Percentiles rank a stretch among this genome's conserved stretches.
These are phyloP conservation scores for Drosophila monieri DNA, from an alignment of 2,888 invertebrate species.

Conservation along the genomic window DNA sequence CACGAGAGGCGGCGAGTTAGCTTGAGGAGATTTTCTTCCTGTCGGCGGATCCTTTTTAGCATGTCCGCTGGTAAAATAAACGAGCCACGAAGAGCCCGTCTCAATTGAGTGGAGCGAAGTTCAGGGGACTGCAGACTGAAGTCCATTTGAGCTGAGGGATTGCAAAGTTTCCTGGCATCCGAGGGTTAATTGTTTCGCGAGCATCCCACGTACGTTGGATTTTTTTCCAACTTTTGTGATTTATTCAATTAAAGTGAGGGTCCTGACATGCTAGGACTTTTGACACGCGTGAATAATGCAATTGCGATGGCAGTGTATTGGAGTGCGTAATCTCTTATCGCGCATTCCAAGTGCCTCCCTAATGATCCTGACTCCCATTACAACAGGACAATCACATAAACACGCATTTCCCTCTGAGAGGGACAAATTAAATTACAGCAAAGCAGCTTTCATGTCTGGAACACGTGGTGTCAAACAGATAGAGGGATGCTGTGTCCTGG, in stretches of 20 bases:
- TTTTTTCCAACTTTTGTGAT: slow-evolving; percentile 43
- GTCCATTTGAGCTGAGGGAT: slow-evolving; percentile 38
- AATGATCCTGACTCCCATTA: slow-evolving; percentile 8
- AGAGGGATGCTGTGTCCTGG: slow-evolving; percentile 16
- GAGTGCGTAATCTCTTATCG: slow-evolving; percentile 36
- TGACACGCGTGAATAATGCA: slow-evolving; percentile 54
- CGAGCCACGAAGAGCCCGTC: slow-evolving; percentile 42
- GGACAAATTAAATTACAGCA: slow-evolving; percentile 73
- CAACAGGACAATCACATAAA: slow-evolving; percentile 65
- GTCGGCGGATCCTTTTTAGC: slow-evolving; percentile 57
- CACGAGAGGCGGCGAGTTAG: slow-evolving; percentile 24
- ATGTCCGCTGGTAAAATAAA: slow-evolving; percentile 58
- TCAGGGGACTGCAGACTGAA: slow-evolving; percentile 30
- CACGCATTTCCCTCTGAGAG: slow-evolving; percentile 67
- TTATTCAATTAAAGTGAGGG: slow-evolving; percentile 57
- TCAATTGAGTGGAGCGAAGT: slow-evolving; percentile 17
- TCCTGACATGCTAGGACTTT: slow-evolving; percentile 27
- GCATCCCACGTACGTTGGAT: slow-evolving; percentile 52
- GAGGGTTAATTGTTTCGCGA: slow-evolving; percentile 73
- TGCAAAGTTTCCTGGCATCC: slow-evolving; percentile 48
- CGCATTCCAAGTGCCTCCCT: slow-evolving; percentile 6
- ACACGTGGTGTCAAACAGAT: slow-evolving; percentile 22
- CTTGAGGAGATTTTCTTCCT: slow-evolving; percentile 61
- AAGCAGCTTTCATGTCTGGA: slow-evolving; percentile 72
- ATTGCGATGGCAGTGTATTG: slow-evolving; percentile 19